Base-by-base conservation (phyloP, 2,797 vertebrate species). In the Enteromius radiatus region DNA sequence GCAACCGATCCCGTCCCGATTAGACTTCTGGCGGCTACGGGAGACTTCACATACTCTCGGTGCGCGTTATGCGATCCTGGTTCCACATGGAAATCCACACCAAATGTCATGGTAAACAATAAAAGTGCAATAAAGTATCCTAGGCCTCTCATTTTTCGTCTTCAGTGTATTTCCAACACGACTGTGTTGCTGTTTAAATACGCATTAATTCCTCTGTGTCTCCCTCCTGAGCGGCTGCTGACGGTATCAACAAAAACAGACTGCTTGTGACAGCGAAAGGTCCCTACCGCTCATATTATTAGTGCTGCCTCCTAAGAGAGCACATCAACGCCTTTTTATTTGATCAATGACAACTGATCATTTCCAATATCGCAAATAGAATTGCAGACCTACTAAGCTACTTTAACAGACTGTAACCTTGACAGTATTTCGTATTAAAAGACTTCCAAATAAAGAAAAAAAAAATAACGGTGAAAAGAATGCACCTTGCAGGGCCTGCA, bases 221-320 rank as follows among this genome's bases (percentile, higher is more conserved):
- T 92, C 88, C 92, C 91, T 91, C 87, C 85, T 85, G 90, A 89
- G 87, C 89, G 77, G 80, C 87, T 81, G 86, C 85, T 82, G 90
- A 91, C 91, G 91, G 91, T 91, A 93, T 91, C 91, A 93, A 94
- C 91, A 93, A 85, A 80, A 88, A 92, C 88, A 91, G 81, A 82
- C 82, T 85, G 86, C 85, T 88, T 89, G 89, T 91, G 91, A 91
- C 91, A 93, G 88, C 85, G 87, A 89, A 84, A 67, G 86, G 41
- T 87, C 87, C 87, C 85, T 80, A 85, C 80, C 77, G 67, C 64
- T 77, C 64, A 36, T 83, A 36, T 65, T 52, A 73, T 77, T 6
- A 82, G 65, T 10, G 64, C 54, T 69, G 74, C 74, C 64, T 77
- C 65, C 64, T 61, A 28, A 12, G 65, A 70, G 49, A 59, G 36